Evolutionary conservation across 2,888 invertebrate species (phyloP), one percentile per base, ranked within the genome.

Genomic region (Lathronympha strigana): DNA sequence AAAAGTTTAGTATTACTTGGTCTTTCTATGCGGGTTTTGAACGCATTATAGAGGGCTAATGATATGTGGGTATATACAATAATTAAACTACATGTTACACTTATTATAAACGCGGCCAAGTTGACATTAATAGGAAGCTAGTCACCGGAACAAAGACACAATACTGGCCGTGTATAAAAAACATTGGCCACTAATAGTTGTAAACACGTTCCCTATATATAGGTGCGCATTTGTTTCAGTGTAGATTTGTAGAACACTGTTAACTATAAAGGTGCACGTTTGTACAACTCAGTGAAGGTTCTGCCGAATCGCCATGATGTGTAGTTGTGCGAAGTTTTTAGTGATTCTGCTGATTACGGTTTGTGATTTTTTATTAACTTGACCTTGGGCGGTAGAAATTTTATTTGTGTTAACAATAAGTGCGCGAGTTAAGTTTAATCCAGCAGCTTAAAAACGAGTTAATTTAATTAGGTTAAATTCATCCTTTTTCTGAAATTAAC

Each of bases 321-420:
- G 85, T 75, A 64, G 13, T 19, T 76, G 9, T 15, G 73, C 31
- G 40, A 72, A 49, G 28, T 75, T 55, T 77, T 76, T 68, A 76
- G 80, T 82, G 67, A 6, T 19, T 38, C 63, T 57, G 31, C 33
- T 58, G 1, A 11, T 57, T 43, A 62, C 66, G 64, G 72, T 71
- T 36, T 69, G 71, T 68, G 61, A 2, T 8, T 47, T 55, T 49
- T 6, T 40, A 6, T 40, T 15, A 5, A 15, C 1, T 6, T 15
- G 15, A 4, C 4, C 6, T 15, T 15, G 15, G 28, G 8, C 8
- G 2, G 28, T 28, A 4, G 28, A 28, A 28, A 8, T 4, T 28
- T 28, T 28, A 3, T 8, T 4, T 28, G 28, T 8, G 28, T 28
- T n/a, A n/a, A n/a, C n/a, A n/a, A n/a, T n/a, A n/a, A n/a, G n/a